Percentiles rank a stretch among this genome's conserved stretches.
Conservation (phyloP, 1,140 invertebrate genomes). For the Zelostemma sp. region DNA sequence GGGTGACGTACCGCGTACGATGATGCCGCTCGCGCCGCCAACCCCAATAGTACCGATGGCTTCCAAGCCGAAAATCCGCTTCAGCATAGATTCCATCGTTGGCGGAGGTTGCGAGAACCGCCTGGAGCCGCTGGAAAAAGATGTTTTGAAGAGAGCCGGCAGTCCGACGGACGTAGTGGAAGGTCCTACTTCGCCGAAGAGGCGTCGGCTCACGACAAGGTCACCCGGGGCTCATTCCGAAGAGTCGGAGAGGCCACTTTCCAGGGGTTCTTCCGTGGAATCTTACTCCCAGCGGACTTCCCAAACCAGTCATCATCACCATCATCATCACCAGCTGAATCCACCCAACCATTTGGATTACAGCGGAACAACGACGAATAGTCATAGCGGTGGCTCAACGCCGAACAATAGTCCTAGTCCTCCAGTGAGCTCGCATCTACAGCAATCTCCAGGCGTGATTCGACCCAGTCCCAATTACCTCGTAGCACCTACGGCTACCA, state of each 20-base stretch:
- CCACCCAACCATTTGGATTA: conserved; percentile 53
- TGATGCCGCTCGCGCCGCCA: conserved; percentile 92
- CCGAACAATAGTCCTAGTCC: conserved; percentile 76
- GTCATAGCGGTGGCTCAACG: conserved; percentile 68
- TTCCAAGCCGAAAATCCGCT: conserved; percentile 92
- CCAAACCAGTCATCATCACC: conserved; percentile 36
- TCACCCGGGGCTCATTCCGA: conserved; percentile 66
- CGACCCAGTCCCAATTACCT: conserved; percentile 76
- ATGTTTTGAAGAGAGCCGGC: conserved; percentile 60
- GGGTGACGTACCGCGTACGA: conserved; percentile 70
- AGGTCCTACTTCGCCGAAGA: conserved; percentile 65
- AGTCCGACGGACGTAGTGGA: conserved; percentile 61
- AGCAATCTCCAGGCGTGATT: conserved; percentile 64
- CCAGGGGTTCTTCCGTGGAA: conserved; percentile 63
- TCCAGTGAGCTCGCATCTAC: conserved; percentile 63
- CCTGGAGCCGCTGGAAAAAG: conserved; percentile 59
- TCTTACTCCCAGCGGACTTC: conserved; percentile 58
- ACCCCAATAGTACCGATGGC: conserved; percentile 86
- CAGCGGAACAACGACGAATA: conserved; percentile 52
- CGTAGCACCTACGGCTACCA: conserved; percentile 75
- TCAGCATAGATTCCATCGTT: conserved; percentile 95
- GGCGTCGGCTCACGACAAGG: conserved; percentile 43
- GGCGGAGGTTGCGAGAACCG: conserved; percentile 73
- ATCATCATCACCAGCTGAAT: conserved; percentile 51
- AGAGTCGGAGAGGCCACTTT: conserved; percentile 60